Conservation (phyloP, 2,888 invertebrate species). For the Oligia fasciuncula region DNA sequence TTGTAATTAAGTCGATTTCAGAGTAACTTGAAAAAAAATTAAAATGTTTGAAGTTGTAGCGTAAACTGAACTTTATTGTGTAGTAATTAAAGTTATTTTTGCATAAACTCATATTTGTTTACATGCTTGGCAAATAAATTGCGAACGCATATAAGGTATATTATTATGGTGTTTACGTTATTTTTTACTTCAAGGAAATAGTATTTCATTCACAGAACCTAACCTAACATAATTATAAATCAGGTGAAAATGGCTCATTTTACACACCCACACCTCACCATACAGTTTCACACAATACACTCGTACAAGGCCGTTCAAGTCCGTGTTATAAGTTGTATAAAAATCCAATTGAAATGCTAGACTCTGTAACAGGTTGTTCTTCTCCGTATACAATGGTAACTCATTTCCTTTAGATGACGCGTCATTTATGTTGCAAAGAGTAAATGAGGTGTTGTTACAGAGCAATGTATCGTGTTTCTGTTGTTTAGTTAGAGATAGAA, state of each 20-base stretch:
- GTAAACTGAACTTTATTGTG: too few species aligned
- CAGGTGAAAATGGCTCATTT: not conserved
- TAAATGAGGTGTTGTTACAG: constrained; percentile 6
- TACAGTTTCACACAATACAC: constrained; percentile 25
- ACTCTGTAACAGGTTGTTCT: constrained; percentile 18
- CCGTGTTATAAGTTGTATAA: constrained; percentile 41
- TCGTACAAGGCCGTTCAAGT: constrained; percentile 7
- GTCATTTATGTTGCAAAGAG: constrained; percentile 15
- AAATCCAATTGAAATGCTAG: constrained; percentile 38
- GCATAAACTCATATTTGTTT: too few species aligned
- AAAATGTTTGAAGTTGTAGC: too few species aligned
- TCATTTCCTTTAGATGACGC: constrained; percentile 38
- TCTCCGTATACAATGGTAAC: constrained; percentile 39
- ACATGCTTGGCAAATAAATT: too few species aligned
- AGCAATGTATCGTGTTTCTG: too few species aligned
- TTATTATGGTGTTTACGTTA: not conserved
- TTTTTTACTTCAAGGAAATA: not conserved
- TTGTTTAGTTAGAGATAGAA: too few species aligned
- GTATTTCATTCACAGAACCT: not conserved
- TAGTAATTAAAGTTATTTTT: too few species aligned
- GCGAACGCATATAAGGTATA: not conserved
- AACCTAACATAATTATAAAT: not conserved
- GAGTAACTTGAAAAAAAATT: too few species aligned
- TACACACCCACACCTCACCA: not conserved
- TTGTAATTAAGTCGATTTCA: too few species aligned